Base-by-base conservation (phyloP, 1,140 invertebrate species). In the Neodiprion fabricii region DNA sequence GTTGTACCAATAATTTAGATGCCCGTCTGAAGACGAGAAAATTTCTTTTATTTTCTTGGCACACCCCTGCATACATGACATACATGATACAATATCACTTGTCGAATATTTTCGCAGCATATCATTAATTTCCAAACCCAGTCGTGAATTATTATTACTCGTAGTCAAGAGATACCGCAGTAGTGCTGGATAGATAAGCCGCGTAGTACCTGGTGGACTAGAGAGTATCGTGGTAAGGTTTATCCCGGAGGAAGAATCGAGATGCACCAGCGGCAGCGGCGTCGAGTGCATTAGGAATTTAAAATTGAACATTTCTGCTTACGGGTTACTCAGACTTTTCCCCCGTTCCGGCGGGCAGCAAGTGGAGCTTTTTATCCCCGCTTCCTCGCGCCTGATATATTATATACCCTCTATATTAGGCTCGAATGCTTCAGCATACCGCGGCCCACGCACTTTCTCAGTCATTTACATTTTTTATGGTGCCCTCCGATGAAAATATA, bases 381-480 rank as follows among this genome's bases (percentile, higher is more conserved):
- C 28, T 40, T 40, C 28, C 5, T 2, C 28, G 53, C 53, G n/a
- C 4, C 53, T 61, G 53, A 61, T 61, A 61, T 14, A 61, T 40
- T 40, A 40, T 61, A 17, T 61, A 61, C 53, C 11, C n/a, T 61
- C 53, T 17, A 17, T 61, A 61, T 61, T 14, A 14, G 53, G 53
- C 9, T 61, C n/a, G 11, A 12, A 61, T 61, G 28, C 28, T 40
- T 0, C 28, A 40, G 28, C 28, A 40, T 40, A 40, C 28, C 28
- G 53, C 28, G 28, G 28, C 53, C 53, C 53, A 61, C 53, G 53
- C 53, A 8, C n/a, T 61, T 17, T 61, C n/a, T 61, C 53, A 17
- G 9, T 61, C 11, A 61, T 61, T 61, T 61, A 61, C 53, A 61
- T 61, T 61, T 61, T 61, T 61, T 61, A 61, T 61, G n/a, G 28